phyloP scores from a whole-genome alignment of 2,113 vertebrate species.

The Nerophis ophidion region DNA sequence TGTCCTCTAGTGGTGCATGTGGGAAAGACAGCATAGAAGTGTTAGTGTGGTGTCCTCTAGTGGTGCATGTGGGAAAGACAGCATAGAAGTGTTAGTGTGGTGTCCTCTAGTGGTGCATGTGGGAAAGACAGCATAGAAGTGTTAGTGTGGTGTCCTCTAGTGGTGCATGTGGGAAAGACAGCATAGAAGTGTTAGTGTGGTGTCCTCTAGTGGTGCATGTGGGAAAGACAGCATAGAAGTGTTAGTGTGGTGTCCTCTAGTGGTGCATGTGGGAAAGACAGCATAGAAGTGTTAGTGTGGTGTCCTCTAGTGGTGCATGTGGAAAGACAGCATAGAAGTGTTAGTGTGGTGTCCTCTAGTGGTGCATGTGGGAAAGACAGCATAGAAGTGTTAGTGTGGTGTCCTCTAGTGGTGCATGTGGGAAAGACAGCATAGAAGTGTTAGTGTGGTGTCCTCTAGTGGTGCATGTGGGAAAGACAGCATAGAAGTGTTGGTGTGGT shows the following conservation, averaged over 20 bases:
- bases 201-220: too few species aligned
- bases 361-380: too few species aligned
- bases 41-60: not conserved
- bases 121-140: not conserved
- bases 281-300: not conserved
- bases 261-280: too few species aligned
- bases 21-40: not conserved
- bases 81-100: not conserved
- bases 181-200: not conserved
- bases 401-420: too few species aligned
- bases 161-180: too few species aligned
- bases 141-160: not conserved
- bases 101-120: too few species aligned
- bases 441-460: too few species aligned
- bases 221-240: not conserved
- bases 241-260: not conserved
- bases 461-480: too few species aligned
- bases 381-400: not conserved
- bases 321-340: not conserved
- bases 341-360: too few species aligned
- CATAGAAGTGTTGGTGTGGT: not conserved
- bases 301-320: too few species aligned
- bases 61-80: too few species aligned
- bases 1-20: too few species aligned
- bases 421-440: not conserved